Conservation (phyloP, 2,888 invertebrate species). For the Mythimna albipuncta region DNA sequence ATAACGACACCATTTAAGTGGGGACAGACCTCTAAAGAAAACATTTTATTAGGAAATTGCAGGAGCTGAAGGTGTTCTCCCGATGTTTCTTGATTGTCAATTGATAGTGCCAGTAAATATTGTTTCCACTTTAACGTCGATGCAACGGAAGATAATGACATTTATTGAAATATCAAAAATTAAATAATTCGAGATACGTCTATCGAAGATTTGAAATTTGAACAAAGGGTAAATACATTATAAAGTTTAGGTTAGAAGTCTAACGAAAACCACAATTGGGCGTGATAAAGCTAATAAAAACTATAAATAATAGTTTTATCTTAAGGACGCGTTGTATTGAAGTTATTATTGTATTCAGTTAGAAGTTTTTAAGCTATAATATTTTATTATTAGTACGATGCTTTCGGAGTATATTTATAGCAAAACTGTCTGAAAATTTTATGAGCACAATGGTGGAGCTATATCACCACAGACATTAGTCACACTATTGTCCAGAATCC, state of each 20-base stretch:
- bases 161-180: conserved; percentile 21
- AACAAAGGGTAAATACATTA: conserved; percentile 10
- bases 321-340: conserved; percentile 22
- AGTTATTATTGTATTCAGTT: conserved; percentile 31
- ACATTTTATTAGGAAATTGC: conserved; percentile 53
- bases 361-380: conserved; percentile 43
- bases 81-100: conserved; percentile 35
- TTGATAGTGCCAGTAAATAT: conserved; percentile 51
- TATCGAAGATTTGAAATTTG: too few relatives aligned
- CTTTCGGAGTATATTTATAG: conserved; percentile 57
- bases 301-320: conserved; percentile 27
- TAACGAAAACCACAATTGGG: conserved; percentile 28
- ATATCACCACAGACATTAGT: conserved; percentile 57
- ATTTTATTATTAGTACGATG: conserved; percentile 49
- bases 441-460: conserved; percentile 52
- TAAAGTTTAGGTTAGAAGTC: conserved; percentile 6
- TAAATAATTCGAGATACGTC: conserved; percentile 15
- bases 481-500: conserved; percentile 56
- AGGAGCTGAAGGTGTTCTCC: conserved; percentile 30
- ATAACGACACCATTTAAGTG: conserved; percentile 63
- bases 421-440: conserved; percentile 55
- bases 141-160: conserved; percentile 1
- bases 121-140: conserved; percentile 44
- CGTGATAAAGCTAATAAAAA: conserved; percentile 6
- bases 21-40: conserved; percentile 56